Conservation (phyloP, 2,113 vertebrate species). For the Alouatta palliata region DNA sequence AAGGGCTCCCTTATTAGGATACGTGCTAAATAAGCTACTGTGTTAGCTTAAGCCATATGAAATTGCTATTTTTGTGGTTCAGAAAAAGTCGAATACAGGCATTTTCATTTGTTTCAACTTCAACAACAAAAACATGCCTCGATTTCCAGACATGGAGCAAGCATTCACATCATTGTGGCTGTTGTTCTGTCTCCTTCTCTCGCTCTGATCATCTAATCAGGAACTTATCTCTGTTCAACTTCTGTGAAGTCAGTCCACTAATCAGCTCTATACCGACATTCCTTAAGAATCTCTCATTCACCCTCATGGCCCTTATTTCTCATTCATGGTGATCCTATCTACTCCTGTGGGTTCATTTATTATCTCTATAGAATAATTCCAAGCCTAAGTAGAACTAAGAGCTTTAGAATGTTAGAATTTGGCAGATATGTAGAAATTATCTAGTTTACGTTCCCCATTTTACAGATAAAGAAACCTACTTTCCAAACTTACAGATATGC, state of each 20-base stretch:
- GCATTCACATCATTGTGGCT: not conserved
- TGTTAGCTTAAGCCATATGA: not conserved
- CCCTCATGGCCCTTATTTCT: not conserved
- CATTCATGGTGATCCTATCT: not conserved
- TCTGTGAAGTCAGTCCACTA: not conserved
- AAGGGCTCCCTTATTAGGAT: not conserved
- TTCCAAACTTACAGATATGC: not conserved
- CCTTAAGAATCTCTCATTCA: not conserved
- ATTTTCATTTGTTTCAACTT: not conserved
- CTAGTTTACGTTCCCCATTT: not conserved
- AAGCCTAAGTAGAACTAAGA: not conserved
- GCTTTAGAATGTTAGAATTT: not conserved
- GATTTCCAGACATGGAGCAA: not conserved
- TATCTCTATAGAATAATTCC: not conserved
- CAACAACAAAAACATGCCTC: not conserved
- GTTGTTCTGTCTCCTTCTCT: not conserved
- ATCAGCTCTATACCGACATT: not conserved
- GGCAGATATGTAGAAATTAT: not conserved
- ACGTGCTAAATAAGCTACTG: not conserved
- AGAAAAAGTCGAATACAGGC: not conserved
- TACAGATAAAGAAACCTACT: not conserved
- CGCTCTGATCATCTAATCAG: not conserved
- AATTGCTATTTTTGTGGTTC: not conserved
- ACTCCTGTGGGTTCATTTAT: not conserved
- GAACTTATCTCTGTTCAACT: not conserved